Percentiles rank a stretch among this genome's conserved stretches.
Conservation (phyloP, 2,113 vertebrate species). For the Dipodomys merriami region DNA sequence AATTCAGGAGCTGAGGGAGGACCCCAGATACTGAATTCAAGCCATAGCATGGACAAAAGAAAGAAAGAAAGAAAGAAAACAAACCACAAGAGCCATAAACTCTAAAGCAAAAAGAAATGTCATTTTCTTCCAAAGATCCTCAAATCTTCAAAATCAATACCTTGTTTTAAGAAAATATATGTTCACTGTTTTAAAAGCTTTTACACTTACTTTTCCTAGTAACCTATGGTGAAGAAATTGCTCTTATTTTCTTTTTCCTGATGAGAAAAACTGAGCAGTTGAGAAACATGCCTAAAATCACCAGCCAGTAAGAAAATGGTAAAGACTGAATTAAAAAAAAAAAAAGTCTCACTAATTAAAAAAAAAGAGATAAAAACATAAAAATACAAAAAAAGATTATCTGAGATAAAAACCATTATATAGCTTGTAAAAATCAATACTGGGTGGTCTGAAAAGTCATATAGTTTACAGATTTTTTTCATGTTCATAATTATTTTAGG, state of each 20-base stretch:
- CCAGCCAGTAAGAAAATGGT: too few relatives aligned
- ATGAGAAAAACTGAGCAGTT: neutral
- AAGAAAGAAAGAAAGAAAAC: too few relatives aligned
- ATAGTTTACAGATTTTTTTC: neutral
- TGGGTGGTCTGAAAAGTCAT: neutral
- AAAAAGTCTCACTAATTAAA: neutral
- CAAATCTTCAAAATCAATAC: slow-evolving; percentile 9
- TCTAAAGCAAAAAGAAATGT: too few relatives aligned
- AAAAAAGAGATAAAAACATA: neutral
- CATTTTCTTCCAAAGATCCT: neutral
- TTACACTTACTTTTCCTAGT: neutral
- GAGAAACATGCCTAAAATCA: neutral
- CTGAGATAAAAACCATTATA: neutral
- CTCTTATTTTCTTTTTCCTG: neutral
- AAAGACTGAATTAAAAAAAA: too few relatives aligned
- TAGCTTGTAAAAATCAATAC: neutral
- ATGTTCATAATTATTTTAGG: slow-evolving; percentile 21
- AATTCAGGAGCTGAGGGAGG: too few relatives aligned
- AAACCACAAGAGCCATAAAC: too few relatives aligned
- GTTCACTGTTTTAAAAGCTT: neutral
- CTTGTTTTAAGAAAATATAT: neutral
- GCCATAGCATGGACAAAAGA: too few relatives aligned
- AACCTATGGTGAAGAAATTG: neutral
- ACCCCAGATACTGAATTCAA: too few relatives aligned
- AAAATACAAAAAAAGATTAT: neutral